Evolutionary conservation across 2,888 invertebrate species (phyloP), one percentile per base, ranked within the genome.

Genomic region (Stomorhina lunata): DNA sequence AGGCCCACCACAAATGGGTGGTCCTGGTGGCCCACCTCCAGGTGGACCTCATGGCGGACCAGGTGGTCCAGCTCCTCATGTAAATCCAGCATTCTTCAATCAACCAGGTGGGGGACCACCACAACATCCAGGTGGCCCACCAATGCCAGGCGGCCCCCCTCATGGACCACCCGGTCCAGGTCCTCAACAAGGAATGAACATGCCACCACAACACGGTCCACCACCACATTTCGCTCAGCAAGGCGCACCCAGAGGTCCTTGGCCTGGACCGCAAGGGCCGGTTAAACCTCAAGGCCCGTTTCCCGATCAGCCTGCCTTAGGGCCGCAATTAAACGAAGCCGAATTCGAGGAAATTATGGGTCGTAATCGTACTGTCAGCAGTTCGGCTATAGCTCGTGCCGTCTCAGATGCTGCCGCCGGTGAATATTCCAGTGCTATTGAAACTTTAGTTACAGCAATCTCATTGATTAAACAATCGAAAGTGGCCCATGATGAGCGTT

Each of bases 261-360:
- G 95, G 92, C 90, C 95, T 9, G 89, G 95, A 6, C 91, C 91
- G 2, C 88, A 89, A 50, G 82, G 82, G 0, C 91, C 90, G 53
- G 87, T 91, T 50, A 91, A 91, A 85, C 90, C 90, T 10, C 89
- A 89, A 43, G 90, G 90, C 9, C 87, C 88, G 10, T 91, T 91
- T 84, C 88, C 90, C 2, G 91, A 90, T 57, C 91, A 90, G 45
- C 85, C 88, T 53, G 93, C 94, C 69, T 92, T 93, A 81, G 89
- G 89, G 6, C 94, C 95, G 0, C 93, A 94, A 82, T 93, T 97
- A 85, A 94, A 95, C 84, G 99, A 99, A 92, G 96, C 95, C 40
- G 99, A 99, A 92, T 99, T 99, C 92, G 99, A 99, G 91, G 99
- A 99, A 91, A 97, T 98, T 73, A 98, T 99, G 97, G 95, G 96